Percentiles rank a stretch among this genome's conserved stretches.
Evolutionary conservation across 2,888 invertebrate genomes (phyloP).

Genomic region (Luperina testacea): DNA sequence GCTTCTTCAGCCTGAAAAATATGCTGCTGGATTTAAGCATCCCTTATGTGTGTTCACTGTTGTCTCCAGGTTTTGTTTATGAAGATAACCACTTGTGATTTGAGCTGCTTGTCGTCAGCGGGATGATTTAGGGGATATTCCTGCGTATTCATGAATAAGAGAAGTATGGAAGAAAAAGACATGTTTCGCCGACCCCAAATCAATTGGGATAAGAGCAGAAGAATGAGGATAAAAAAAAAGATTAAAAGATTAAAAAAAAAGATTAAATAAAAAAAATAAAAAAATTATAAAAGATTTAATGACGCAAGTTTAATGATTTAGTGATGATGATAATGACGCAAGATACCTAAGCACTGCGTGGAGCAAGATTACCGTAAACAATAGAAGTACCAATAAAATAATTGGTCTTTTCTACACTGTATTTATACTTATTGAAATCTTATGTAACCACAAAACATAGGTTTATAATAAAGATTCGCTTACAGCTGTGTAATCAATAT

Average conservation of each 20-base stretch:
- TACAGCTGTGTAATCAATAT: slow-evolving; percentile 56
- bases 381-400: slow-evolving; percentile 29
- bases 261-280: no score
- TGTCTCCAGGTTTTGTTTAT: not conserved
- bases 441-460: slow-evolving; percentile 59
- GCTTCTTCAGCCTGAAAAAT: no score
- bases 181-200: not conserved
- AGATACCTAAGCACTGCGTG: not conserved
- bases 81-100: not conserved
- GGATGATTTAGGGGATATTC: not conserved
- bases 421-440: slow-evolving; percentile 31
- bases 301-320: no score
- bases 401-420: slow-evolving; percentile 27
- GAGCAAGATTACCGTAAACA: not conserved
- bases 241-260: no score
- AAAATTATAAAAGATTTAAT: not conserved
- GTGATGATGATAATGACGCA: not conserved
- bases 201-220: not conserved
- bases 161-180: no score
- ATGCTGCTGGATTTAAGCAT: not conserved
- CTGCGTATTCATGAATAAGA: not conserved
- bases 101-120: not conserved
- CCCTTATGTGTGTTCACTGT: not conserved
- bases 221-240: not conserved
- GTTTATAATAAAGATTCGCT: slow-evolving; percentile 57